Evolutionary conservation across 2,797 vertebrate genomes (phyloP), one percentile per base, ranked within the genome.

Genomic region (Chloroceryle inda): DNA sequence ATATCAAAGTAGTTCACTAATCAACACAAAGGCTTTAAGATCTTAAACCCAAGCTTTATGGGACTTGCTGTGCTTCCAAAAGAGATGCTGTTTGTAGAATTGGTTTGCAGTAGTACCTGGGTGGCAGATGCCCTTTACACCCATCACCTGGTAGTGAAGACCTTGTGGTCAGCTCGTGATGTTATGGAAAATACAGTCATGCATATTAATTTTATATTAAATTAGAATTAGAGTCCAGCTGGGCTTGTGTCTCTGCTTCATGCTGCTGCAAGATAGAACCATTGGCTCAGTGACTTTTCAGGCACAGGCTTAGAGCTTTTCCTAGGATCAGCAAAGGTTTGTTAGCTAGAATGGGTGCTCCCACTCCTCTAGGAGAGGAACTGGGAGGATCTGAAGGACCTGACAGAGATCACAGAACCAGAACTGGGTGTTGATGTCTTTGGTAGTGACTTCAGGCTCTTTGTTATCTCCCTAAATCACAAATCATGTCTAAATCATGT

Each of bases 341-440:
- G 5, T 45, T 21, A 44, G 23, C 24, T 29, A 47, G 49, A 38
- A 53, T 12, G 22, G 35, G 4, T 5, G 9, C 19, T 55, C 26
- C 38, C 63, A 44, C 26, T n/a, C 24, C 31, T 17, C 31, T 31
- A 23, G 14, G 35, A 67, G 38, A 56, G 47, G 24, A 45, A 18
- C 47, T 38, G 18, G 1, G 4, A 66, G 35, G 1, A 5, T 1
- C 1, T 19, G 24, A 79, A 81, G 45, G 61, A 45, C 1, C 1
- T 35, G 49, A 19, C 7, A 50, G 66, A 21, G 20, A 17, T 7
- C 18, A 45, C 64, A 45, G 16, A 49, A 63, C 12, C 13, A 31
- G 58, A 53, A 15, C 0, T 12, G 66, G 6, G 2, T 40, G 50
- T 45, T 17, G 62, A 10, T 52, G 44, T 50, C 50, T 75, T 72